A percentile compares a stretch with the other conserved stretches of the same genome.
Evolutionary conservation across 1,140 invertebrate genomes (phyloP).

Genomic region (Lepidostoma basale): DNA sequence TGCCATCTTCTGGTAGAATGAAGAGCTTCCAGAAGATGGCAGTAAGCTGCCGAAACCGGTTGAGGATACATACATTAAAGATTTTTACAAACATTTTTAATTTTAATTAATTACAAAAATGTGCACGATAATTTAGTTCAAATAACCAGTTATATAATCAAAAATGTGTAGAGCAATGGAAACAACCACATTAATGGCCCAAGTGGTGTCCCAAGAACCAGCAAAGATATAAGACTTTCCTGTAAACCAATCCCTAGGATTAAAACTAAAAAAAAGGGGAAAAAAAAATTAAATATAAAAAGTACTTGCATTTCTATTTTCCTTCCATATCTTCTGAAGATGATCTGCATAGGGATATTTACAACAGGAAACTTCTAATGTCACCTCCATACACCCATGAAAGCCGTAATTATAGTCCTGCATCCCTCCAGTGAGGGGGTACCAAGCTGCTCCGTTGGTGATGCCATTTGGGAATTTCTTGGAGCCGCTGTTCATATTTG

Average conservation of each 20-base stretch:
- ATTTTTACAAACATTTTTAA: not conserved
- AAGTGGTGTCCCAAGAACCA: no score
- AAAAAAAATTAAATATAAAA: not conserved
- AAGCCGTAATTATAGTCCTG: constrained; percentile 73
- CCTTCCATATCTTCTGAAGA: constrained; percentile 65
- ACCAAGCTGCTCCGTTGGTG: constrained; percentile 68
- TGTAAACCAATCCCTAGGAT: no score
- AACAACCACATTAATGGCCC: no score
- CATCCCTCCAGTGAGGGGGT: constrained; percentile 65
- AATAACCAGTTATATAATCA: no score
- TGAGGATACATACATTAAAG: no score
- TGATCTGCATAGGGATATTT: constrained; percentile 63
- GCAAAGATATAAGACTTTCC: no score
- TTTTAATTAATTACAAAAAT: not conserved
- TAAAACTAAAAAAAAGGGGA: no score
- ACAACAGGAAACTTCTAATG: constrained; percentile 69
- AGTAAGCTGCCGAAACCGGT: no score
- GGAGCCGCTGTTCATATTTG: no score
- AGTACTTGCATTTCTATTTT: constrained; percentile 57
- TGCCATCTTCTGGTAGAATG: no score
- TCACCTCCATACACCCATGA: constrained; percentile 72
- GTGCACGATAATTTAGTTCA: no score
- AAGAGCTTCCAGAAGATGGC: not conserved
- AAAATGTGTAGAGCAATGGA: no score
- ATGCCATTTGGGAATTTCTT: constrained; percentile 61